A percentile compares a stretch with the other conserved stretches of the same genome.
Conservation (phyloP, 2,888 invertebrate genomes). For the Gymnosoma rotundatum region DNA sequence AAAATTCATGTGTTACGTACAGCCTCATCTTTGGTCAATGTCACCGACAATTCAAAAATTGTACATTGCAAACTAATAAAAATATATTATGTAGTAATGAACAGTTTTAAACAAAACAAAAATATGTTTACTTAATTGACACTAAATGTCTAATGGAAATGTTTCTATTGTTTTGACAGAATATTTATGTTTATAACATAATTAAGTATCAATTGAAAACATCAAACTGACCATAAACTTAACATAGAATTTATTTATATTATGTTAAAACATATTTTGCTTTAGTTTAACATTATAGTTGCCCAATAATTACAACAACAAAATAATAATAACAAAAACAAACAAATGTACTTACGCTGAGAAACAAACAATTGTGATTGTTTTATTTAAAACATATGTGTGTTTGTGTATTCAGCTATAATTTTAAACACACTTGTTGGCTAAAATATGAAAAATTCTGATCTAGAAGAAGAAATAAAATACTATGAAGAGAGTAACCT, state of each 20-base stretch:
- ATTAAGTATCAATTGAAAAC: slow-evolving; percentile 60
- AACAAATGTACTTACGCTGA: background rate
- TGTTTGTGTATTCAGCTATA: background rate
- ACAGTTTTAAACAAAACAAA: background rate
- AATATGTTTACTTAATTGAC: slow-evolving; percentile 40
- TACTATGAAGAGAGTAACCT: too few relatives aligned
- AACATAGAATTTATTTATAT: background rate
- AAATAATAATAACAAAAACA: background rate
- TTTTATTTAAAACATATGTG: background rate
- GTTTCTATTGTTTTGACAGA: slow-evolving; percentile 60
- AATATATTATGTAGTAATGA: slow-evolving; percentile 22
- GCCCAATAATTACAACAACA: background rate
- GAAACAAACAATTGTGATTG: background rate
- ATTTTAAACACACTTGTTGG: too few relatives aligned
- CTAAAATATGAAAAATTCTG: too few relatives aligned
- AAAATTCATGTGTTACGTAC: background rate
- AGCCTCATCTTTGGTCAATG: slow-evolving; percentile 45
- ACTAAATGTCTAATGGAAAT: slow-evolving; percentile 52
- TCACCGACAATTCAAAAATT: slow-evolving; percentile 29
- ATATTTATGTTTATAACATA: slow-evolving; percentile 64
- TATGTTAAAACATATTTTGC: background rate
- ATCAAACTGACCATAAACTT: slow-evolving; percentile 27
- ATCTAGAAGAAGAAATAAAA: too few relatives aligned
- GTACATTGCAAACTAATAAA: slow-evolving; percentile 23
- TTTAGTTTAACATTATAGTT: slow-evolving; percentile 11